Evolutionary conservation across 1,140 invertebrate species (phyloP).

Genomic region (Bemisia tabaci): DNA sequence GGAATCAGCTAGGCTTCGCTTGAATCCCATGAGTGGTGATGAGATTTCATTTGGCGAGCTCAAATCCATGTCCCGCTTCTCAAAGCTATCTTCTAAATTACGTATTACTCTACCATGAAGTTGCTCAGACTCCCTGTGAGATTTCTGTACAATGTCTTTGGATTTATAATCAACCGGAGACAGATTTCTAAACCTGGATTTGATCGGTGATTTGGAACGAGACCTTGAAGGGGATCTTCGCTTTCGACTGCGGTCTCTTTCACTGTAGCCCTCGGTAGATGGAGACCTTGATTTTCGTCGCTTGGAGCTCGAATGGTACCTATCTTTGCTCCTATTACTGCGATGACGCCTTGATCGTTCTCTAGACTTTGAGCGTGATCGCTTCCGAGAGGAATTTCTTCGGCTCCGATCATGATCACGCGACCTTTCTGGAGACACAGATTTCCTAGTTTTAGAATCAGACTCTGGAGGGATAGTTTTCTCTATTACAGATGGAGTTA

Average conservation of each 20-base stretch:
- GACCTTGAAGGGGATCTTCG: not conserved
- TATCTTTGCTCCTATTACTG: not conserved
- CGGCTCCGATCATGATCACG: too few relatives aligned
- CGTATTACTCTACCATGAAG: not conserved
- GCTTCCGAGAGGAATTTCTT: too few relatives aligned
- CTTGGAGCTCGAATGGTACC: not conserved
- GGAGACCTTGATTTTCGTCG: not conserved
- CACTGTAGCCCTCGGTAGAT: not conserved
- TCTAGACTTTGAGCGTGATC: not conserved
- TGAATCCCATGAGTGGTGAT: slow-evolving; percentile 15
- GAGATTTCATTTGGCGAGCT: not conserved
- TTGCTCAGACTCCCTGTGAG: not conserved
- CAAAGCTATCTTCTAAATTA: not conserved
- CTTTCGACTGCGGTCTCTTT: not conserved
- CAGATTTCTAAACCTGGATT: not conserved
- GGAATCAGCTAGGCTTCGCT: slow-evolving; percentile 28
- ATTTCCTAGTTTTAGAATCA: too few relatives aligned
- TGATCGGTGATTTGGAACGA: not conserved
- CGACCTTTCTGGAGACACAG: too few relatives aligned
- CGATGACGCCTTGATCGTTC: not conserved
- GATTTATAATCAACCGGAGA: not conserved
- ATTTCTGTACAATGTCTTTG: not conserved
- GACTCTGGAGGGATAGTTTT: too few relatives aligned
- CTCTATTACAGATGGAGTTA: too few relatives aligned
- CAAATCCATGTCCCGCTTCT: not conserved